A percentile compares a stretch with the other conserved stretches of the same genome.
Evolutionary conservation across 2,113 vertebrate species (phyloP).

Genomic region (Brachirus orientalis): DNA sequence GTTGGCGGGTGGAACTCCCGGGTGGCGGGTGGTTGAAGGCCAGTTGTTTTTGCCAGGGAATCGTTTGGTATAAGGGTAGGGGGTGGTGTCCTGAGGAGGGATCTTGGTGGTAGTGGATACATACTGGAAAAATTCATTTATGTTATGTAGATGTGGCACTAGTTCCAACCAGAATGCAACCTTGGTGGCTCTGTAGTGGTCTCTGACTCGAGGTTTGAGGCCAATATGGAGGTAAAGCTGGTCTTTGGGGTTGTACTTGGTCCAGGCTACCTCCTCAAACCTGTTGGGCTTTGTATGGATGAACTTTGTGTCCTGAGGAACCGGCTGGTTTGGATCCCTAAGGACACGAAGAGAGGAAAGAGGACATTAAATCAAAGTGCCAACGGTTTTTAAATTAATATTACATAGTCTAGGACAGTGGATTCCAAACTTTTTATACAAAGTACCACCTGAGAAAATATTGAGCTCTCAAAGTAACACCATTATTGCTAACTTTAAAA

Average conservation of each 20-base stretch:
- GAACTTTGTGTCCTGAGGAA: slow-evolving; percentile 97
- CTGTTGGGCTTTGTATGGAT: slow-evolving; percentile 97
- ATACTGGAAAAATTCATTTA: slow-evolving; percentile 94
- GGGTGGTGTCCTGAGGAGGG: slow-evolving; percentile 93
- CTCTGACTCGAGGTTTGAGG: slow-evolving; percentile 91
- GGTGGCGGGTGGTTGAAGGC: slow-evolving; percentile 93
- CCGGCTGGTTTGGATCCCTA: slow-evolving; percentile 96
- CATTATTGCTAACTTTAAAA: too few species aligned
- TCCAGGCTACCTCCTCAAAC: slow-evolving; percentile 97
- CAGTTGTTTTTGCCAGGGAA: slow-evolving; percentile 91
- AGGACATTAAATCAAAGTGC: too few species aligned
- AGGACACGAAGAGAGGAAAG: slow-evolving; percentile 41
- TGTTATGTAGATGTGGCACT: slow-evolving; percentile 93
- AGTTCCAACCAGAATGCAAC: slow-evolving; percentile 98
- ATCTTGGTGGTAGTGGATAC: slow-evolving; percentile 96
- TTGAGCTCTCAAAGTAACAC: too few species aligned
- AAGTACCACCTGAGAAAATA: too few species aligned
- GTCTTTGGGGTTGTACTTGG: slow-evolving; percentile 96
- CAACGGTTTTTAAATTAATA: too few species aligned
- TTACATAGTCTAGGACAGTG: too few species aligned
- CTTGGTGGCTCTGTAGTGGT: slow-evolving; percentile 96
- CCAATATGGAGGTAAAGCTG: slow-evolving; percentile 97
- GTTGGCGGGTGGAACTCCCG: slow-evolving; percentile 87
- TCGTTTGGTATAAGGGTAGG: slow-evolving; percentile 90
- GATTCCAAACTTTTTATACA: too few species aligned